A percentile compares a stretch with the other conserved stretches of the same genome.
Conservation (phyloP, 2,797 vertebrate species). For the Arctocebus calabarensis region DNA sequence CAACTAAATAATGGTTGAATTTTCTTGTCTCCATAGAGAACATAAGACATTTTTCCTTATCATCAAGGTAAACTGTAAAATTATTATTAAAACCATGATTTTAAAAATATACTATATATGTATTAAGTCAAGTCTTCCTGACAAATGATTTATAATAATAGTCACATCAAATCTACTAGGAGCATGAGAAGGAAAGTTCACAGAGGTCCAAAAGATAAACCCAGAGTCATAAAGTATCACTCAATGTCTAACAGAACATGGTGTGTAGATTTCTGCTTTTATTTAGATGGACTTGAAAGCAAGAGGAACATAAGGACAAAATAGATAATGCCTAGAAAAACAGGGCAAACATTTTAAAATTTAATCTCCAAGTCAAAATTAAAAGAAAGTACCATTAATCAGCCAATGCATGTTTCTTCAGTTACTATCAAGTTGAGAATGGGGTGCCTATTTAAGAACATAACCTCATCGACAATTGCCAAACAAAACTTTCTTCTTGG, state of each 20-base stretch:
- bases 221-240: not conserved
- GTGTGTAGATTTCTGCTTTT: not conserved
- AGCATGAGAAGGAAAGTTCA: constrained; percentile 44
- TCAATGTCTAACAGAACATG: not conserved
- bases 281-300: constrained; percentile 21
- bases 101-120: constrained; percentile 10
- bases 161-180: constrained; percentile 41
- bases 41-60: not conserved
- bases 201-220: constrained; percentile 11
- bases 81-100: not conserved
- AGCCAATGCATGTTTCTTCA: not conserved
- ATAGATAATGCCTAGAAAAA: constrained; percentile 34
- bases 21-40: constrained; percentile 17
- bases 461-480: not conserved
- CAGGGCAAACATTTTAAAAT: constrained; percentile 31
- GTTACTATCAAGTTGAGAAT: not conserved
- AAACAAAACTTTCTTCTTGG: not conserved
- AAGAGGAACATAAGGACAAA: not conserved
- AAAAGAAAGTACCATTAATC: not conserved
- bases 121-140: constrained; percentile 43
- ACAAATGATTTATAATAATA: constrained; percentile 55
- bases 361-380: not conserved
- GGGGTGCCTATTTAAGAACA: constrained; percentile 27
- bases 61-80: constrained; percentile 38
- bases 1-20: constrained; percentile 50